Percentiles rank a stretch among this genome's conserved stretches.
Conservation (phyloP, 2,888 invertebrate genomes). For the Macrophya annulata region DNA sequence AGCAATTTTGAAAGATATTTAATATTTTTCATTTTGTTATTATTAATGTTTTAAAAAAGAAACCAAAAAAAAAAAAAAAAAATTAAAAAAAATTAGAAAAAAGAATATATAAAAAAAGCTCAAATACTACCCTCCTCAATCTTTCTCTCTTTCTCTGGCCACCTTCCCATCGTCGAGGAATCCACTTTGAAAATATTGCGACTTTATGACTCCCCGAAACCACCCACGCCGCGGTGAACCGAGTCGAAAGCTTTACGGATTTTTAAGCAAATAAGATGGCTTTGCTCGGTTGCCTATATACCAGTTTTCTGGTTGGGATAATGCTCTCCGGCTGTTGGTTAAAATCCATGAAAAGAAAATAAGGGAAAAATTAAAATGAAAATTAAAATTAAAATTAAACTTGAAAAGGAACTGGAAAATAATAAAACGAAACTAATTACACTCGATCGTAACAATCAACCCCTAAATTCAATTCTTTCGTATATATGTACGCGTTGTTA, state of each 20-base stretch:
- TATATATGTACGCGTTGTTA: too few relatives aligned
- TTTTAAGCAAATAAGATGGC: conserved; percentile 27
- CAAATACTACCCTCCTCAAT: neutral
- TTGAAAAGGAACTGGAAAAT: neutral
- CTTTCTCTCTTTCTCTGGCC: neutral
- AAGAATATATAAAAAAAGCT: too few relatives aligned
- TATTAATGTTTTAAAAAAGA: neutral
- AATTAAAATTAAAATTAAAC: neutral
- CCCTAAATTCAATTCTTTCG: neutral
- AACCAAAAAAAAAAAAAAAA: too few relatives aligned
- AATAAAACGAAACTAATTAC: neutral
- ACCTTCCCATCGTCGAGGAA: neutral
- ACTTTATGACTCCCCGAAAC: conserved; percentile 29
- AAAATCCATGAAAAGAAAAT: neutral
- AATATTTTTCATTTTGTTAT: neutral
- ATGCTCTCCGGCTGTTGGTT: neutral
- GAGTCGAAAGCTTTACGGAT: conserved; percentile 39
- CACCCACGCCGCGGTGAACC: conserved; percentile 1
- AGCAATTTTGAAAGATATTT: neutral
- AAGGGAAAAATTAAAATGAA: neutral
- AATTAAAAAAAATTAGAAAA: too few relatives aligned
- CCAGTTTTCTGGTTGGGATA: conserved; percentile 1
- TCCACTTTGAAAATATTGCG: conserved; percentile 32
- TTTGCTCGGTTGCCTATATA: conserved; percentile 5
- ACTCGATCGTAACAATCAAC: neutral